Evolutionary conservation across 37 sponge, comb jelly and placozoan species (phyloP).

Genomic region (Ianthella basta): DNA sequence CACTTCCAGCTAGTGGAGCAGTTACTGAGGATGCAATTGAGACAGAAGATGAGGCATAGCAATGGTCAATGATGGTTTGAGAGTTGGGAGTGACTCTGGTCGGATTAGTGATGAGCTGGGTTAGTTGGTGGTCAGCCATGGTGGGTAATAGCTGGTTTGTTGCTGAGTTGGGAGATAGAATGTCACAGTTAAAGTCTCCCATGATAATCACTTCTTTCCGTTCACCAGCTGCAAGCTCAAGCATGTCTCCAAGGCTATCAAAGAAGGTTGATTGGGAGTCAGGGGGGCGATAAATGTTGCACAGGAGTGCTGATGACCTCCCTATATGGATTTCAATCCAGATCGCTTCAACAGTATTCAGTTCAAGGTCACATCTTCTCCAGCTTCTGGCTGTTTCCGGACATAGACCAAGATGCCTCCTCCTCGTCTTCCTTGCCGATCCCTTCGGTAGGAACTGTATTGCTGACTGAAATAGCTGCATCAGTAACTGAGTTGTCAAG

Average conservation of each 20-base stretch:
- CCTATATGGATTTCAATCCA: neutral
- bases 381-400: neutral
- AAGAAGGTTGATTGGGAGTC: neutral
- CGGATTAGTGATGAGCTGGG: neutral
- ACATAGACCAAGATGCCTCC: neutral
- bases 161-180: no score
- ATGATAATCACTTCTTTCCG: slow-evolving; percentile 1
- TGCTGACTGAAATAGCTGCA: neutral
- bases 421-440: neutral
- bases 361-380: neutral
- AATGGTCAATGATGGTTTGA: neutral
- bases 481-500: neutral
- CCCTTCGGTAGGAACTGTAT: neutral
- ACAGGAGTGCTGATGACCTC: neutral
- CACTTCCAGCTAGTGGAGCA: neutral
- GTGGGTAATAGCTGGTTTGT: neutral
- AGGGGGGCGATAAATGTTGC: neutral
- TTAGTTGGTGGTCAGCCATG: slow-evolving; percentile 6
- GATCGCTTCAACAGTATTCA: neutral
- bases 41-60: neutral
- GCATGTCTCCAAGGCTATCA: neutral
- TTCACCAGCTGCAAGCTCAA: slow-evolving; percentile 2
- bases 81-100: slow-evolving; percentile 1
- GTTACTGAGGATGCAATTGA: neutral
- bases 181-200: neutral